phyloP scores from a whole-genome alignment of 2,797 vertebrate genomes.

The Otus scops region DNA sequence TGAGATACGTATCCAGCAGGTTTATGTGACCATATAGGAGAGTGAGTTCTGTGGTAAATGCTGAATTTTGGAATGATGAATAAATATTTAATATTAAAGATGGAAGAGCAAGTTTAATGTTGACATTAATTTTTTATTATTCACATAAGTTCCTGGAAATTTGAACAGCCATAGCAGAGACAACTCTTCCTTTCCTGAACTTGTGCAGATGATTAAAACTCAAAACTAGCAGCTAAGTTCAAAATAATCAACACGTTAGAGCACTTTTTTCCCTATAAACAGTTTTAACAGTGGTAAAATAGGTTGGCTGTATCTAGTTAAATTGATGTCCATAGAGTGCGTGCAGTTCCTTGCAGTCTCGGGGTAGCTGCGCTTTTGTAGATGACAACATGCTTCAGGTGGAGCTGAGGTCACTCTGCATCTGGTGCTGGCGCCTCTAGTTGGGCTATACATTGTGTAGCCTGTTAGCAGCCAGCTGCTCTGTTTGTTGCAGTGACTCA shows the following conservation, averaged over 20 bases:
- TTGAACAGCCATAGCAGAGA: background rate
- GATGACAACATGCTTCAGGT: background rate
- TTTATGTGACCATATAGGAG: background rate
- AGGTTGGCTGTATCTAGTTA: background rate
- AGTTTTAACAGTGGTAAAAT: background rate
- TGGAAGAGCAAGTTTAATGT: background rate
- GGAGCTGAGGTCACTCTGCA: slow-evolving; percentile 29
- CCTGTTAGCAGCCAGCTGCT: slow-evolving; percentile 39
- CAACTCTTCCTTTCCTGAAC: background rate
- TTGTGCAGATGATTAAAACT: background rate
- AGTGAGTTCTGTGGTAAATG: background rate
- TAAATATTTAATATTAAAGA: background rate
- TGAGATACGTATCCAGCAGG: background rate
- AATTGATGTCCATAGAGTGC: background rate
- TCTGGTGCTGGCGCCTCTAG: background rate
- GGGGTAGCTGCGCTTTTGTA: background rate
- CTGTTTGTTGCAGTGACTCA: slow-evolving; percentile 3
- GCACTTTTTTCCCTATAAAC: background rate
- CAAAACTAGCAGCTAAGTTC: background rate
- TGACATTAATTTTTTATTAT: background rate
- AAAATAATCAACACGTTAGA: background rate
- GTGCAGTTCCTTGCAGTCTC: background rate
- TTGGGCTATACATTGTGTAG: background rate
- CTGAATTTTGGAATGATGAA: background rate
- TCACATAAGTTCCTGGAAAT: background rate